Evolutionary conservation across 2,797 vertebrate genomes (phyloP), one percentile per base, ranked within the genome.

Genomic region (Calcarius lapponicus): DNA sequence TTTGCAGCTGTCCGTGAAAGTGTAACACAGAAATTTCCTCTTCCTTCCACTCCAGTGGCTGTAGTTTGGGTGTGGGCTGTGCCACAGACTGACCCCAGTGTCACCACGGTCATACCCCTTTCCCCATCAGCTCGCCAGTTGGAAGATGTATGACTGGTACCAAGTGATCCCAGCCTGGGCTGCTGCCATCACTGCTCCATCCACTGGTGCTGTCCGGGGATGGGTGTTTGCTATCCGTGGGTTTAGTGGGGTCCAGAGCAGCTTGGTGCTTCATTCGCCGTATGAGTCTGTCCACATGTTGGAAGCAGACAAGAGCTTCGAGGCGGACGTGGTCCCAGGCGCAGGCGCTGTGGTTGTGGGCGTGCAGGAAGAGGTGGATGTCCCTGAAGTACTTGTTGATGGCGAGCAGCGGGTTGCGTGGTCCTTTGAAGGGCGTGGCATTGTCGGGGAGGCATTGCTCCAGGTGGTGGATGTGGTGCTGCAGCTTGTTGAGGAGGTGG

Each of bases 1-100:
- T 13, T 72, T 0, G 0, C 2, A 2, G 25, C 7, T 69, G 45
- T 86, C 69, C 9, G 1, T 17, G 11, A 38, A 6, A 3, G 0
- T 36, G 11, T 13, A 74, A 25, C 2, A 0, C 5, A 74, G 34
- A 61, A 19, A 10, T 31, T 56, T 62, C 21, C 42, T 80, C 29
- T 50, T 47, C 18, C 16, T 70, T 38, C 24, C 17, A 22, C 26
- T 40, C 25, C 57, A 48, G 13, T 67, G 51, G 12, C 32, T 2
- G 0, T 6, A 7, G 19, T 32, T 28, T 2, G 3, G 20, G 11
- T 22, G 6, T 4, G 3, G 22, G 11, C 42, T 51, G 20, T 71
- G 19, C 38, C 19, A 11, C 34, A 56, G 64, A 12, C 17, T 29
- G 45, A 24, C 21, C 29, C 18, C 1, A 0, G 21, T 38, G 25